A percentile compares a stretch with the other conserved stretches of the same genome.
phyloP scores from a whole-genome alignment of 2,888 invertebrate species.

The Melieria omissa region DNA sequence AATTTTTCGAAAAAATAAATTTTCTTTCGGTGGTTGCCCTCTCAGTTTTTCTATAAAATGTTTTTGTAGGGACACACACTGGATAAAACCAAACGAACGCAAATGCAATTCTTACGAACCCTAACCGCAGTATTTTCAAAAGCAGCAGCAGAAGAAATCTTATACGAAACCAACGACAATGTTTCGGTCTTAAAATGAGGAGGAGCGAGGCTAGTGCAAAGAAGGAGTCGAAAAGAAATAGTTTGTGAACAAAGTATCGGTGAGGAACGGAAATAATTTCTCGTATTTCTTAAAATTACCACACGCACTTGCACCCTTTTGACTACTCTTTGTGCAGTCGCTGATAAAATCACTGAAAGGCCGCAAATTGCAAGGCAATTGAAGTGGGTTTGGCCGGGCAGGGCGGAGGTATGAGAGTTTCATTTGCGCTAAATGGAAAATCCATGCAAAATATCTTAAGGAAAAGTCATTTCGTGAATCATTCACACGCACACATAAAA shows the following conservation, averaged over 20 bases:
- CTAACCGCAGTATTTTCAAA: conserved; percentile 54
- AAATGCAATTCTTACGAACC: conserved; percentile 42
- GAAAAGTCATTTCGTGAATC: conserved; percentile 49
- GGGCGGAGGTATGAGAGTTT: conserved; percentile 1
- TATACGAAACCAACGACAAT: conserved; percentile 32
- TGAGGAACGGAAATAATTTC: conserved; percentile 40
- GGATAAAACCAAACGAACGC: conserved; percentile 14
- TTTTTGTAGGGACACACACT: too few species aligned
- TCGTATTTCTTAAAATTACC: conserved; percentile 44
- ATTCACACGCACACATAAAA: conserved; percentile 34
- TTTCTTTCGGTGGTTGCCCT: too few species aligned
- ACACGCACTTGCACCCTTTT: conserved; percentile 2
- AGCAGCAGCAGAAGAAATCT: too few species aligned
- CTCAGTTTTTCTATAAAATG: too few species aligned
- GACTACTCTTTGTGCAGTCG: conserved; percentile 12
- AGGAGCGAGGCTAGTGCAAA: conserved; percentile 1
- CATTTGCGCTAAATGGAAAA: conserved; percentile 55
- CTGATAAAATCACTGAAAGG: background rate
- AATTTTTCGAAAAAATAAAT: too few species aligned
- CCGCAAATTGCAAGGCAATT: background rate
- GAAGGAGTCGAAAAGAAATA: background rate
- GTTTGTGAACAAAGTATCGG: conserved; percentile 38
- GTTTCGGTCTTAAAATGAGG: conserved; percentile 11
- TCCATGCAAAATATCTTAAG: conserved; percentile 43
- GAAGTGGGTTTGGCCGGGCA: background rate